phyloP scores from a whole-genome alignment of 2,888 invertebrate genomes.

The Harpalus rubripes region DNA sequence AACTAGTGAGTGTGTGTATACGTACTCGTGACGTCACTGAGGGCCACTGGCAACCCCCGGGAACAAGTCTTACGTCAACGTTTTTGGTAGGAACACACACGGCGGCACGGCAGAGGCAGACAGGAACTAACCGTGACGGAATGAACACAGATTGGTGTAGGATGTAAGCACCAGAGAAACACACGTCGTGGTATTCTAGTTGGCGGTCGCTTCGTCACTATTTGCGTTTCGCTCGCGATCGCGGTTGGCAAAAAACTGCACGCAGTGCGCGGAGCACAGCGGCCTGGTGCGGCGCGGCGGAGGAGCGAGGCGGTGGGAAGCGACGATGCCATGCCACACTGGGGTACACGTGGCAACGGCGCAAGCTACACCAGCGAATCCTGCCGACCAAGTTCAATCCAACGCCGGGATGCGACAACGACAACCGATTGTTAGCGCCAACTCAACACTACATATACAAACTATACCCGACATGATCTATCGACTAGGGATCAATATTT shows the following conservation, averaged over 20 bases:
- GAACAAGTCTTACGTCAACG: neutral
- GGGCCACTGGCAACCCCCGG: slow-evolving; percentile 43
- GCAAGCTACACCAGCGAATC: slow-evolving; percentile 39
- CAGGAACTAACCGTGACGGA: slow-evolving; percentile 17
- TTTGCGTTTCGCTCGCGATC: slow-evolving; percentile 57
- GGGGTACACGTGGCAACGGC: slow-evolving; percentile 51
- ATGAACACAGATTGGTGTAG: slow-evolving; percentile 34
- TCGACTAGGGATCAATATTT: too few relatives aligned
- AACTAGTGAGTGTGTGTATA: slow-evolving; percentile 9
- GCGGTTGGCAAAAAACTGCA: slow-evolving; percentile 61
- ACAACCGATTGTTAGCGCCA: slow-evolving; percentile 59
- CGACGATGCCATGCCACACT: slow-evolving; percentile 37
- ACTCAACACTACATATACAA: slow-evolving; percentile 2
- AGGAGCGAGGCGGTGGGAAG: neutral
- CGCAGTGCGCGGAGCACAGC: slow-evolving; percentile 29
- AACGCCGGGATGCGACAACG: slow-evolving; percentile 38
- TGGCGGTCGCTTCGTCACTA: slow-evolving; percentile 45
- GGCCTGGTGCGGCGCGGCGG: slow-evolving; percentile 14
- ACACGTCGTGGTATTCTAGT: slow-evolving; percentile 31
- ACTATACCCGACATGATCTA: too few relatives aligned
- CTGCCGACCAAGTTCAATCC: slow-evolving; percentile 42
- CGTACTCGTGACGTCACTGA: slow-evolving; percentile 40
- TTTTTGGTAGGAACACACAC: slow-evolving; percentile 23
- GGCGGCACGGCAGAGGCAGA: too few relatives aligned
- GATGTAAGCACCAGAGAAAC: slow-evolving; percentile 20